These are phyloP conservation scores for Phytoseiulus persimilis DNA, from an alignment of 2,888 invertebrate species.

Conservation along the genomic window DNA sequence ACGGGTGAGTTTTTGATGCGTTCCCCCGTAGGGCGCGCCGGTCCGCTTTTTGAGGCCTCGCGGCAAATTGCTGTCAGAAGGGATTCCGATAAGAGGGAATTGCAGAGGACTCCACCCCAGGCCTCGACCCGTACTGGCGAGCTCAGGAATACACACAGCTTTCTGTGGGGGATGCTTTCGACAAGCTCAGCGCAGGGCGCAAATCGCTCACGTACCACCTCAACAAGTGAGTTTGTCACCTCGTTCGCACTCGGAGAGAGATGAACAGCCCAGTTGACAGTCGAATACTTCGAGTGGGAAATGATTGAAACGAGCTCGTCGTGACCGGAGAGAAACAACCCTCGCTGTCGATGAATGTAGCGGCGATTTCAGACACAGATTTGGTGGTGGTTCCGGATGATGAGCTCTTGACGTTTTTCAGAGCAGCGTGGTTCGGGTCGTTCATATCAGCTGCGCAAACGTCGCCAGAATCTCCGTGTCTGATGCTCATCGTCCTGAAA, in stretches of 20 bases:
- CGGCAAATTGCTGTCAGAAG: no score
- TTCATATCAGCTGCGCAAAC: conserved; percentile 6
- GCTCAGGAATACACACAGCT: background rate
- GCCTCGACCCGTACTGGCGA: background rate
- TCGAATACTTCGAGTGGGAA: no score
- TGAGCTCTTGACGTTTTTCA: background rate
- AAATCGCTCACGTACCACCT: background rate
- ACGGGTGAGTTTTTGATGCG: background rate
- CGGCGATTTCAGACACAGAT: no score
- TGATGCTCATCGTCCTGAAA: conserved; percentile 13
- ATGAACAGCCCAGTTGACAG: no score
- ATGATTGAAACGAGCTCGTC: no score
- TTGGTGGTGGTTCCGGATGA: no score
- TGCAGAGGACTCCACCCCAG: background rate
- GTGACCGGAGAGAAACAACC: no score
- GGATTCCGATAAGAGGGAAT: background rate
- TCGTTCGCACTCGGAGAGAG: no score
- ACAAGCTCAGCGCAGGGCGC: background rate
- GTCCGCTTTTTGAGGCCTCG: no score
- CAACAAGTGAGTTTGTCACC: background rate
- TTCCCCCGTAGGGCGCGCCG: no score
- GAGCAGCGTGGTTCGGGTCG: conserved; percentile 11
- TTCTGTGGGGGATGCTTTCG: background rate
- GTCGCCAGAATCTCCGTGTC: background rate
- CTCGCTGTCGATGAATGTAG: no score